Evolutionary conservation across 1,140 invertebrate genomes (phyloP), one percentile per base, ranked within the genome.

Genomic region (Bicyclus anynana): DNA sequence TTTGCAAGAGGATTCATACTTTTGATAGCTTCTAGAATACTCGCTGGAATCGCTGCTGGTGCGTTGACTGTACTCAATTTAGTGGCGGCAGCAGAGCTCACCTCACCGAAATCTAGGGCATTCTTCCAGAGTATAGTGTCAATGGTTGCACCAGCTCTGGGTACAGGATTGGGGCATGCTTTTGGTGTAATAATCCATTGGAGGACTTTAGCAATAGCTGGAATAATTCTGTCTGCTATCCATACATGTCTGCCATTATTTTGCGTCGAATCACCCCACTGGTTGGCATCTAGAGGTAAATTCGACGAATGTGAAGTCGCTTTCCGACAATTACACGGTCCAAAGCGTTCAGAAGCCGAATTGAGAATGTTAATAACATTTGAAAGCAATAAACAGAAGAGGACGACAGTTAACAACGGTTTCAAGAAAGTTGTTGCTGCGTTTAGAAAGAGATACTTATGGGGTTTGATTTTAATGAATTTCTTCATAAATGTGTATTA

Each of bases 251-350:
- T 38, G 2, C 49, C 49, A 37, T 51, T 29, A 13, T 51, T 37
- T 20, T 51, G 49, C 29, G 33, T 37, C 14, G 49, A 51, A 51
- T 37, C 29, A 6, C 49, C 49, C 2, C 53, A 55, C 3, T 66
- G 64, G 64, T 27, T 66, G 14, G 64, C 64, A 0, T 66, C 59
- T 0, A 59, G 53, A 17, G 59, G 64, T n/a, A 52, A 40, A 21
- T 63, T 59, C 27, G 59, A 62, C 6, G 55, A 59, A 2, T 62
- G 53, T 23, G 52, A 59, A 1, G 13, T 17, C 10, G 55, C 55
- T 0, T 62, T 62, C 14, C 44, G 35, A 21, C 35, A 44, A 6
- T 16, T 53, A 10, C 23, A 57, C 16, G 50, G 58, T 13, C 10
- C 33, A 13, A 4, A 4, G 1, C 10, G 13, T 13, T 10, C 33